A percentile compares a stretch with the other conserved stretches of the same genome.
These are phyloP conservation scores for Microplitis demolitor DNA, from an alignment of 1,140 invertebrate genomes.

Conservation along the genomic window DNA sequence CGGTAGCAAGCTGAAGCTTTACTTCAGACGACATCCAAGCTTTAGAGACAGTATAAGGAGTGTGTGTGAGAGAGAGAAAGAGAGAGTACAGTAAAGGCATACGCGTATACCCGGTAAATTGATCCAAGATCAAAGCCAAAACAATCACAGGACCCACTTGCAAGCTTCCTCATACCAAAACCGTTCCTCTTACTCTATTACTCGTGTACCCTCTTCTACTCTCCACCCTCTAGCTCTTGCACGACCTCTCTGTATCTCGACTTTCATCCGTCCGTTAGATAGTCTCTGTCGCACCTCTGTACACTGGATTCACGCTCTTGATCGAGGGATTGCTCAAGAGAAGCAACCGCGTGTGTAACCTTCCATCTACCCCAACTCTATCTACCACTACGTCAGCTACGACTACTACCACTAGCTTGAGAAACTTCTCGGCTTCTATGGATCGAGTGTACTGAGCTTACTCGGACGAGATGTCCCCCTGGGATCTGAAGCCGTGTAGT, in stretches of 20 bases:
- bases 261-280: slow-evolving; percentile 3
- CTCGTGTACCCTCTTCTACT: background rate
- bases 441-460: no score
- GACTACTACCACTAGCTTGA: background rate
- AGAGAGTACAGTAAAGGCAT: slow-evolving; percentile 29
- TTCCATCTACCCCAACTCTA: slow-evolving; percentile 34
- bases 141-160: slow-evolving; percentile 59
- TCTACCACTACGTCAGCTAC: slow-evolving; percentile 29
- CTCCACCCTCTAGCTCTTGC: background rate
- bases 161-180: slow-evolving; percentile 32
- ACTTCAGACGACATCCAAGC: no score
- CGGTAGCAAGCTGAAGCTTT: no score
- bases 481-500: background rate
- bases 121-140: slow-evolving; percentile 63
- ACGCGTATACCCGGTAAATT: slow-evolving; percentile 59
- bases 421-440: background rate
- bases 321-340: slow-evolving; percentile 20
- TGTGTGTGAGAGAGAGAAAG: slow-evolving; percentile 24
- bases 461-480: background rate
- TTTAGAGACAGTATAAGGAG: no score
- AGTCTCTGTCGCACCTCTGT: slow-evolving; percentile 1
- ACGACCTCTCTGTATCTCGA: background rate
- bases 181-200: slow-evolving; percentile 16
- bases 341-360: slow-evolving; percentile 56
- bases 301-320: slow-evolving; percentile 13